A percentile compares a stretch with the other conserved stretches of the same genome.
Conservation (phyloP, 2,888 invertebrate genomes). For the Pomacea canaliculata region DNA sequence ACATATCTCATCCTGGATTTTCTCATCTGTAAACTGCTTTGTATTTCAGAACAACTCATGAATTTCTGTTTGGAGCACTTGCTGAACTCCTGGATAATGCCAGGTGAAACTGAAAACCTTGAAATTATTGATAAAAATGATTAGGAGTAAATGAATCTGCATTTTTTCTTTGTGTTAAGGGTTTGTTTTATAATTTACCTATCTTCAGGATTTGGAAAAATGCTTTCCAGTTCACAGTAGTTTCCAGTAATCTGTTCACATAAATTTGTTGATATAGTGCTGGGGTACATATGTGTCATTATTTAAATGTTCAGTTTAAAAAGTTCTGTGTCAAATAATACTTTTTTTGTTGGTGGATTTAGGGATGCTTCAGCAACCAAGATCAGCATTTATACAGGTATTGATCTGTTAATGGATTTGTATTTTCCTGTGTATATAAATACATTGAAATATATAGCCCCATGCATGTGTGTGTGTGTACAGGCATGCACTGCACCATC, state of each 20-base stretch:
- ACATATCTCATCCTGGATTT: too few relatives aligned
- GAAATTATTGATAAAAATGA: neutral
- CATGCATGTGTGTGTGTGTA: too few relatives aligned
- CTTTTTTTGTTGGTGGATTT: constrained; percentile 36
- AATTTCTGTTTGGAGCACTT: constrained; percentile 71
- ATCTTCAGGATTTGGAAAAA: too few relatives aligned
- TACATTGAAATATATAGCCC: too few relatives aligned
- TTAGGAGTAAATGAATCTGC: neutral
- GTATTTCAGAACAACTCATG: constrained; percentile 68
- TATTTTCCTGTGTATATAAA: neutral
- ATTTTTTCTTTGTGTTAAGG: neutral
- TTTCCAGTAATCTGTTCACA: neutral
- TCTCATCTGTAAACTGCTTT: neutral
- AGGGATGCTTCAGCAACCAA: constrained; percentile 71
- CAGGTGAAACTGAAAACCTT: constrained; percentile 49
- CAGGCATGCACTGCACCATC: too few relatives aligned
- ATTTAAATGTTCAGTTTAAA: too few relatives aligned
- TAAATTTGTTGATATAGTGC: neutral
- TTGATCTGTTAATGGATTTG: constrained; percentile 11
- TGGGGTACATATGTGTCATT: neutral
- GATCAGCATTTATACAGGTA: constrained; percentile 70
- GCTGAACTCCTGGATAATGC: constrained; percentile 72
- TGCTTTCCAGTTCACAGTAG: too few relatives aligned
- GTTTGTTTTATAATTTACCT: neutral
- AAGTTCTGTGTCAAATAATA: neutral